A percentile compares a stretch with the other conserved stretches of the same genome.
These are phyloP conservation scores for Selenia dentaria DNA, from an alignment of 2,888 invertebrate species.

Conservation along the genomic window DNA sequence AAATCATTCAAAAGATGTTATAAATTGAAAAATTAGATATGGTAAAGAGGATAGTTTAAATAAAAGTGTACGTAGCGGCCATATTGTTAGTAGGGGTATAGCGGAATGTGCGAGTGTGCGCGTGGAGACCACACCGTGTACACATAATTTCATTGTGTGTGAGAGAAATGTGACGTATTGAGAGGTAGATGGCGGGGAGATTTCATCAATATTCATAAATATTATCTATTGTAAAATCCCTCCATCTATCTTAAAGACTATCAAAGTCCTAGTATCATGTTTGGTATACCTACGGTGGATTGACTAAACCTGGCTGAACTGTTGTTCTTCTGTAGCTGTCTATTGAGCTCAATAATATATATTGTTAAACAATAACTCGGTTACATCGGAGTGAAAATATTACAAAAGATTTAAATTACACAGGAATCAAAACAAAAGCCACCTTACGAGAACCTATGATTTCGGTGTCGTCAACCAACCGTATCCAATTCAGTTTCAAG, in stretches of 20 bases:
- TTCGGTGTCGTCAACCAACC: slow-evolving; percentile 11
- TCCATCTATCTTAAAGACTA: slow-evolving; percentile 39
- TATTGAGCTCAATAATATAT: no score
- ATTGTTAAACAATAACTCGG: no score
- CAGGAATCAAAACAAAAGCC: no score
- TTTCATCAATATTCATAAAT: not conserved
- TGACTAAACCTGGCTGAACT: no score
- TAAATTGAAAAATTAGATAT: not conserved
- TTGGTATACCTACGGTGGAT: slow-evolving; percentile 7
- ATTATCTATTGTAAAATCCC: slow-evolving; percentile 34
- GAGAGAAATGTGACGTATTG: slow-evolving; percentile 29
- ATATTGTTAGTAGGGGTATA: slow-evolving; percentile 75
- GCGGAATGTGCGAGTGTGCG: slow-evolving; percentile 79
- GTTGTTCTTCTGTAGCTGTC: no score
- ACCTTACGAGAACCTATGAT: no score
- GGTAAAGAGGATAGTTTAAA: slow-evolving; percentile 1
- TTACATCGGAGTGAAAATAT: no score
- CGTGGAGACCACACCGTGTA: slow-evolving; percentile 80
- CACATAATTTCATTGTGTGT: slow-evolving; percentile 48
- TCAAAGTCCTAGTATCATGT: slow-evolving; percentile 22
- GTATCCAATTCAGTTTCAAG: slow-evolving; percentile 1
- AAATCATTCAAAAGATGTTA: no score
- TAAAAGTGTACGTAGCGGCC: slow-evolving; percentile 62
- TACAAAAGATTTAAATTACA: no score
- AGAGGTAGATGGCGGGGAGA: slow-evolving; percentile 47